Base-by-base conservation (phyloP, 2,113 vertebrate genomes). In the Ifrita kowaldi region DNA sequence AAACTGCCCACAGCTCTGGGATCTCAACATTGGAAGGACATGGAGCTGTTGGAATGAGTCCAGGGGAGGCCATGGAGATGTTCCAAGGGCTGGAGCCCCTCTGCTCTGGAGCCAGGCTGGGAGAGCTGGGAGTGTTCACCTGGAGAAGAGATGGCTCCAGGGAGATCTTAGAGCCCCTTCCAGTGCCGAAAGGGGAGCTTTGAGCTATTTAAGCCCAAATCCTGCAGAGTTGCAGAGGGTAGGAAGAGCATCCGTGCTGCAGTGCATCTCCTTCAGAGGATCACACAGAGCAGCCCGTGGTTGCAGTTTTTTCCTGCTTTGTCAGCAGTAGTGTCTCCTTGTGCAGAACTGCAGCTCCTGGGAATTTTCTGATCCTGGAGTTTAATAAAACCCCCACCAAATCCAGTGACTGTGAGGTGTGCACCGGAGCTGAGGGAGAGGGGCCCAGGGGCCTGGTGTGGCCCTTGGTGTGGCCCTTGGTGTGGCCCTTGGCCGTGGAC, bases 11-110 rank as follows among this genome's bases (percentile, higher is more conserved):
- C n/a, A 13, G 41, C 60, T 10, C 50, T 8, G n/a, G 42, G 12
- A 17, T 6, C 49, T 16, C 33, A 17, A 1, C n/a, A 10, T 10
- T 24, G 6, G 20, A 3, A 59, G 53, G 6, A 10, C 2, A 2
- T 49, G 60, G 50, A 65, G 30, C 49, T 33, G 22, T 7, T 73
- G 57, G 13, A 53, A 11, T 0, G 0, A 39, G 10, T 11, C 68
- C 23, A 35, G 57, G 37, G 47, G 44, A n/a, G 41, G 27, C 23
- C 42, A 3, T 1, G 1, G 42, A 47, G 70, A 21, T 42, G 42
- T 26, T n/a, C 3, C 21, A 41, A 16, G 41, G 63, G 63, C 63
- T 56, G 52, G 52, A 33, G 27, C 50, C 21, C 13, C 26, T 41
- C 60, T 62, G 26, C 41, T 39, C 41, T 26, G 62, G 16, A 37